Conservation (phyloP, 2,797 vertebrate species). For the Hoplostethus mediterraneus region DNA sequence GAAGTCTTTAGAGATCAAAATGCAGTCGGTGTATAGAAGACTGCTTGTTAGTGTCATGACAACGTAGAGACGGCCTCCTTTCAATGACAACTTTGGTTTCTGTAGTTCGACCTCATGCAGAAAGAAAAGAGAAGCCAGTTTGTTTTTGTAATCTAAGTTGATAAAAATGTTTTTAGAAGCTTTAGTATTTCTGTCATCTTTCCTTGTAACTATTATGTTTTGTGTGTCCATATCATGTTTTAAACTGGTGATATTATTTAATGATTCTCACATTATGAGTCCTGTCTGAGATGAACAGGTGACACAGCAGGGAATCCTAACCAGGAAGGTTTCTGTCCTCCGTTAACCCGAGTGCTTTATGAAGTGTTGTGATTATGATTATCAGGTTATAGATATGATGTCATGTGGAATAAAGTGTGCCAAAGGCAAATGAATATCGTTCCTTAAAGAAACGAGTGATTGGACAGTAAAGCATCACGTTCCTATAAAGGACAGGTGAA, state of each 20-base stretch:
- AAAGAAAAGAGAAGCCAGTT: not conserved
- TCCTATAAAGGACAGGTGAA: not conserved
- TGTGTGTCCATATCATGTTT: slow-evolving; percentile 26
- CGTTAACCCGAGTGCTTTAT: not conserved
- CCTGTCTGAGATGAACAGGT: slow-evolving; percentile 3
- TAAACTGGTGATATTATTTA: slow-evolving; percentile 14
- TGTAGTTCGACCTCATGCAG: not conserved
- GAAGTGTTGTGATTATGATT: not conserved
- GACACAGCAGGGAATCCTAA: slow-evolving; percentile 5
- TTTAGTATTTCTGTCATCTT: not conserved
- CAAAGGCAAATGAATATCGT: slow-evolving; percentile 30
- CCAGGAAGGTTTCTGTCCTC: not conserved
- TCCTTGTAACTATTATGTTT: slow-evolving; percentile 20
- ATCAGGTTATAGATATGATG: slow-evolving; percentile 3
- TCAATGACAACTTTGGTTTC: not conserved
- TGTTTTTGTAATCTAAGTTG: slow-evolving; percentile 1
- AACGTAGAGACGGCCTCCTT: not conserved
- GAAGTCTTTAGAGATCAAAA: not conserved
- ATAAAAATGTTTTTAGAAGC: slow-evolving; percentile 15
- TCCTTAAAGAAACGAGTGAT: slow-evolving; percentile 12
- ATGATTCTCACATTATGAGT: slow-evolving; percentile 6
- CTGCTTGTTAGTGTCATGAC: not conserved
- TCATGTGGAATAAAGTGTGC: slow-evolving; percentile 21
- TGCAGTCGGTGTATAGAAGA: not conserved
- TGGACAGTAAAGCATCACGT: not conserved